Base-by-base conservation (phyloP, 1,140 invertebrate genomes). In the Leptonema lineaticorne region DNA sequence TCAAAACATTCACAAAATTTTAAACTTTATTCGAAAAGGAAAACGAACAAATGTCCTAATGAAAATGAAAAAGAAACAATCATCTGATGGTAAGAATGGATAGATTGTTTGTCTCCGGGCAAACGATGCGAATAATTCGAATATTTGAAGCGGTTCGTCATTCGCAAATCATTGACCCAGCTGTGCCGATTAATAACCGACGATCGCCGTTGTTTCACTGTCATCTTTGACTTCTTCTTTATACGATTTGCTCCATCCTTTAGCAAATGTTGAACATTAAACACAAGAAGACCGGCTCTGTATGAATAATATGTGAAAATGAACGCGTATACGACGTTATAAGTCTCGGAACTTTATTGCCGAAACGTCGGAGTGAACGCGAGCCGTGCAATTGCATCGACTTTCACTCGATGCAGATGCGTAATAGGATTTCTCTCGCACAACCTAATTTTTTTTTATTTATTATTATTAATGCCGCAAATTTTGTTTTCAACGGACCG, bases 401-500 rank as follows among this genome's bases (percentile, higher is more conserved):
- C 50, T 53, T 53, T 53, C 50, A 53, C 50, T n/a, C n/a, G n/a
- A n/a, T 53, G 50, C 50, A 53, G 50, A 53, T 53, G 50, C 50
- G 50, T 24, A 24, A 53, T 53, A 53, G 50, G 50, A 53, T 53
- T 53, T 53, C 50, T 64, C 62, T 64, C 46, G 27, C 37, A 26
- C 56, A 30, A n/a, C n/a, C n/a, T n/a, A n/a, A n/a, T n/a, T n/a
- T n/a, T n/a, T n/a, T n/a, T n/a, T n/a, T n/a, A n/a, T n/a, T n/a
- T n/a, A n/a, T n/a, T n/a, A n/a, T n/a, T n/a, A n/a, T n/a, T 33
- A 33, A 11, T 33, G 30, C 30, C 5, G 5, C 5, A 33, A 33
- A 33, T 33, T 33, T 6, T 33, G 30, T 33, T 33, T 33, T 33
- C 30, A 33, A 6, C 30, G 30, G 11, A 33, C 5, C 11, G 11